Conservation (phyloP, 2,888 invertebrate genomes). For the Erynnis tages region DNA sequence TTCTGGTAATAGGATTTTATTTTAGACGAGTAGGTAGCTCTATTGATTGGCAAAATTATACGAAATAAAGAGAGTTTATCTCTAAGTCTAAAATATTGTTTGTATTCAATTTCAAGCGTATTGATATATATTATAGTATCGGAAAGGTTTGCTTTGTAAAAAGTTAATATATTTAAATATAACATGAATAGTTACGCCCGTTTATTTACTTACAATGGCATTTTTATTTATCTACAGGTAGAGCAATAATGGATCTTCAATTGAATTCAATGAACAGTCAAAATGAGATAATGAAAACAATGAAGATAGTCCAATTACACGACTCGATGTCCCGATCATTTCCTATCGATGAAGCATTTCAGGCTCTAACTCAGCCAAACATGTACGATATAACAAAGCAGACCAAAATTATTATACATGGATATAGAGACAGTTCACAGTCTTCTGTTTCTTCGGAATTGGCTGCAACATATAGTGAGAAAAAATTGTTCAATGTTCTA, state of each 20-base stretch:
- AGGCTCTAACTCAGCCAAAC: constrained; percentile 53
- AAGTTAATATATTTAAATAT: background rate
- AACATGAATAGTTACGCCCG: background rate
- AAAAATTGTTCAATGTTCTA: constrained; percentile 71
- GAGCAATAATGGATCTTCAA: constrained; percentile 69
- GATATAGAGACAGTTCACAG: constrained; percentile 69
- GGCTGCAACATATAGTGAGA: constrained; percentile 67
- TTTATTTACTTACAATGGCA: constrained; percentile 14
- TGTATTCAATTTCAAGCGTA: too few species aligned
- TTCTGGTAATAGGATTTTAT: too few species aligned
- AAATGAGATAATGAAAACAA: constrained; percentile 59
- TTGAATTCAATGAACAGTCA: constrained; percentile 54
- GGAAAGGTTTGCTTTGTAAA: too few species aligned
- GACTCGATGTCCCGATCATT: constrained; percentile 49
- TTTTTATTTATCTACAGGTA: constrained; percentile 54
- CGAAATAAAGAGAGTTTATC: too few species aligned
- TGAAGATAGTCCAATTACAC: constrained; percentile 63
- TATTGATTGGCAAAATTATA: too few species aligned
- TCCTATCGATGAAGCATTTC: constrained; percentile 63
- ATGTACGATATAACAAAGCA: constrained; percentile 70
- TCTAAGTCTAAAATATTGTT: too few species aligned
- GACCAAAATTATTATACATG: constrained; percentile 74
- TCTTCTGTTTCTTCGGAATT: constrained; percentile 66
- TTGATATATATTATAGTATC: too few species aligned
- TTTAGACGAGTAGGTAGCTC: too few species aligned